Base-by-base conservation (phyloP, 2,113 vertebrate genomes). In the Canis aureus region DNA sequence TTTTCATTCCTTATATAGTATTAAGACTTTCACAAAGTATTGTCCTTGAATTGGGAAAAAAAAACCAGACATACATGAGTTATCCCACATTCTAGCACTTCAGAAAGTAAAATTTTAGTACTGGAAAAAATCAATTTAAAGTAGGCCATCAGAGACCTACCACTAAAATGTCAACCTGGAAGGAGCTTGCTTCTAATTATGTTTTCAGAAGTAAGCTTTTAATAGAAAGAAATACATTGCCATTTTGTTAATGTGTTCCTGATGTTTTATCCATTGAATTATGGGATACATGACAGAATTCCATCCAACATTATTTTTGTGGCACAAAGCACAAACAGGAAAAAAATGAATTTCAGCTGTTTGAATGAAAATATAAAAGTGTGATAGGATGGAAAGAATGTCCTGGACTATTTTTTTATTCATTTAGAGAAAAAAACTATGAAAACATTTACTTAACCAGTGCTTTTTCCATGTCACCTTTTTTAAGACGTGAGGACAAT, bases 291-390 rank as follows among this genome's bases (percentile, higher is more conserved):
- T 92, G 97, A 89, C 98, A 98, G 96, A 95, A 98, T 98, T 98
- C 95, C 96, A 97, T 98, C 97, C 85, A 98, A 96, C 96, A 93
- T 97, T 97, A 98, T 98, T 98, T 97, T 97, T 96, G 96, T 98
- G 97, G 97, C 89, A 95, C 89, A 97, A 97, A 98, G 97, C 80
- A 97, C 96, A 98, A 98, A 98, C 95, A 98, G 97, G 88, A 98
- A 97, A 98, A 97, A 98, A 98, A 99, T 99, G 95, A 98, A 35
- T 97, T 97, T 98, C 98, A 98, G 98, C 98, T 98, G 98, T 97
- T 98, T 96, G 96, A 98, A 89, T 98, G 95, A 95, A 98, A 98
- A 98, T 98, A 79, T 97, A 91, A 93, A 97, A 98, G 95, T 98
- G 89, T 98, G 98, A 98, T 98, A 97, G 98, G 93, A 97, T 96